Base-by-base conservation (phyloP, 2,113 vertebrate genomes). In the Larimichthys crocea region DNA sequence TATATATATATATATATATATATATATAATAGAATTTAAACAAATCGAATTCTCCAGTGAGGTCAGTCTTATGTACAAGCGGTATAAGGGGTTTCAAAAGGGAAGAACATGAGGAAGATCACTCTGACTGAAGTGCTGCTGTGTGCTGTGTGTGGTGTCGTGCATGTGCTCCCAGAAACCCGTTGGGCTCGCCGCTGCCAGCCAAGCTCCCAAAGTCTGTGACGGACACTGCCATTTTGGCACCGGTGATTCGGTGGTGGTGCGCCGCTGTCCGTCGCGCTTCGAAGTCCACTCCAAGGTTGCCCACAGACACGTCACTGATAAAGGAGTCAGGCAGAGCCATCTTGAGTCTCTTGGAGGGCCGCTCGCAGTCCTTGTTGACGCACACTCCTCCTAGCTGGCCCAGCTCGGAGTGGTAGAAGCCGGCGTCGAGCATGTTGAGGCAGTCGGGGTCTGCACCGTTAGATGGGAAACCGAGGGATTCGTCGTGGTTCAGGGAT, bases 181-280 rank as follows among this genome's bases (percentile, higher is more conserved):
- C 96, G 49, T 97, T 98, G 76, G 97, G 95, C 87, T 99, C 98
- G 1, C 75, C 96, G 68, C 95, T 93, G 90, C 87, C 86, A 0
- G 97, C 95, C 83, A 99, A 94, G 91, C 97, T 97, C 90, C 96
- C 95, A 60, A 99, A 97, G 97, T 99, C 98, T 86, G 98, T 96
- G 94, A 99, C 97, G 0, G 98, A 99, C 84, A 99, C 97, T 0
- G 98, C 97, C 98, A 99, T 98, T 93, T 98, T 99, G 93, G 98
- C 96, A 86, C 97, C 96, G 26, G 97, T 96, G 92, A 99, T 98
- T 46, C 97, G 96, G 82, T 97, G 98, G 87, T 98, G 98, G 81
- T 94, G 93, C 2, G 92, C 79, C 0, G 97, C 91, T 69, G 96
- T 97, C 85, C 96, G 96, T 61, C 97, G 96, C 55, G 96, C 96